Base-by-base conservation (phyloP, 1,140 invertebrate species). In the Rhysida immarginata region DNA sequence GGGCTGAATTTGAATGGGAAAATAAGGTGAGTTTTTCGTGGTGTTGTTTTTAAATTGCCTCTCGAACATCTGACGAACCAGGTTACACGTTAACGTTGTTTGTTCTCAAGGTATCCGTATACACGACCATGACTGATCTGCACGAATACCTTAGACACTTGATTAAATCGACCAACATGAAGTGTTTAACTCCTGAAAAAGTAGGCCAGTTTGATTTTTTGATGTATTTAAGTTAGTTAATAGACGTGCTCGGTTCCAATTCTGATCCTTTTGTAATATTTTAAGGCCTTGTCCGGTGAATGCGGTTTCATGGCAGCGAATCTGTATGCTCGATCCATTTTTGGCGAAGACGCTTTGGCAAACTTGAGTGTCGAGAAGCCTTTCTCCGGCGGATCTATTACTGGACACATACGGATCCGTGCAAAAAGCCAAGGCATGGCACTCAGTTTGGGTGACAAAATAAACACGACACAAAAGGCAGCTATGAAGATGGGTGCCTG, bases 1-100 rank as follows among this genome's bases (percentile, higher is more conserved):
- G 96, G 96, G 87, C 92, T 1, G 94, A 97, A 75, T 99, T 99
- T 75, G 96, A 99, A 73, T 99, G 96, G 96, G 96, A 99, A 75
- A 99, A 99, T 74, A 99, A 99, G 79, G 91, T 81, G 58, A 50
- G 56, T 35, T 35, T 8, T 16, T 35, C n/a, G n/a, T n/a, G n/a
- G n/a, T n/a, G n/a, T n/a, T n/a, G n/a, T n/a, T n/a, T n/a, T n/a
- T n/a, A n/a, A n/a, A n/a, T n/a, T n/a, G n/a, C n/a, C n/a, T n/a
- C n/a, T n/a, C n/a, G n/a, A n/a, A n/a, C n/a, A n/a, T n/a, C n/a
- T n/a, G n/a, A n/a, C n/a, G n/a, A n/a, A n/a, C 18, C 54, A 14
- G 60, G n/a, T 18, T 48, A 45, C 43, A 26, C 55, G 45, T 42
- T 26, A 60, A 59, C 56, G 59, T 57, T 25, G 51, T 29, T 26